Base-by-base conservation (phyloP, 2,888 invertebrate species). In the Kuschelorhynchus macadamiae region DNA sequence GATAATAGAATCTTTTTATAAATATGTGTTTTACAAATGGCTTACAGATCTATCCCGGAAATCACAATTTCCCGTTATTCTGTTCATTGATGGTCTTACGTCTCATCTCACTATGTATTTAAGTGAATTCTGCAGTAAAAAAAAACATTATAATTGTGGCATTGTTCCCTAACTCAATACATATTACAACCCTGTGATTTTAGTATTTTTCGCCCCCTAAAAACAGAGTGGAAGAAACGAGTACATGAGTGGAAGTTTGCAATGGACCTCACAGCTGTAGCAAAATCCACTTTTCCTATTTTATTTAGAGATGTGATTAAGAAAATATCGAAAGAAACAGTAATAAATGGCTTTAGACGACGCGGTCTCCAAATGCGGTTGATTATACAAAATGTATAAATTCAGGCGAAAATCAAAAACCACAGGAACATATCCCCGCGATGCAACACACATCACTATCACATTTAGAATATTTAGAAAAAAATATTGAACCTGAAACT, bases 21-120 rank as follows among this genome's bases (percentile, higher is more conserved):
- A n/a, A n/a, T n/a, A 32, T 9, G 32, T 32, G 32, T 32, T 32
- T 36, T 36, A 36, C 11, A 4, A 36, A 11, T 36, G 36, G 36
- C 36, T 36, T 36, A 36, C 11, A 36, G 4, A 25, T 25, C 25
- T 7, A 7, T 25, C 25, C 3, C 25, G 25, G 4, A 25, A 25
- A 3, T 5, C 25, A 25, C 3, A 25, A 25, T 36, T 36, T 18
- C 83, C 78, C 53, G 73, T 83, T 30, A 76, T 84, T 47, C 59
- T 83, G 3, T 83, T 81, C 59, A 70, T 85, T 25, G 83, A 84
- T 74, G 81, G 81, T 18, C 81, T 82, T 68, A 18, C 30, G 7
- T 50, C 50, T 16, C 50, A 50, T 12, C 11, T 46, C 3, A 50
- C 50, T 2, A 9, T 50, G 21, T 25, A 50, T 30, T 7, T 20